These are phyloP conservation scores for Acanthopagrus latus DNA, from an alignment of 2,797 vertebrate species.

Conservation along the genomic window DNA sequence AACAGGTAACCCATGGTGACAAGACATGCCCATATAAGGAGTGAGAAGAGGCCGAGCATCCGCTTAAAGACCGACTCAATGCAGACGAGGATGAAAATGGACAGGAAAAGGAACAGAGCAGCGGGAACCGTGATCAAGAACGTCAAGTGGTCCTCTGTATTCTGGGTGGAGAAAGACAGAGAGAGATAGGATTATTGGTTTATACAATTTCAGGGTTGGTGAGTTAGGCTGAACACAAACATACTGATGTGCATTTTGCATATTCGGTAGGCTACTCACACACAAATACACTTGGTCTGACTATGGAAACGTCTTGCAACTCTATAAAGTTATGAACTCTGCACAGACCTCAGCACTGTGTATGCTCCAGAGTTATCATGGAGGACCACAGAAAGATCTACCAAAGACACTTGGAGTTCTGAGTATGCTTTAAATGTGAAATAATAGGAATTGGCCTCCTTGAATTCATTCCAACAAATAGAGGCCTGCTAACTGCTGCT, in stretches of 20 bases:
- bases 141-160: constrained; percentile 93
- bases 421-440: neutral
- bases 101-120: constrained; percentile 95
- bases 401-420: constrained; percentile 5
- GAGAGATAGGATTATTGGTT: neutral
- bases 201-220: neutral
- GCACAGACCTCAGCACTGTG: neutral
- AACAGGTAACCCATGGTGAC: constrained; percentile 99
- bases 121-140: constrained; percentile 97
- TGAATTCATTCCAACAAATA: no score
- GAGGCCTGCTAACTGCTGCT: no score
- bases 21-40: constrained; percentile 97
- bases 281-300: neutral
- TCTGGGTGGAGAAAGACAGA: constrained; percentile 82
- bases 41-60: constrained; percentile 94
- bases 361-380: no score
- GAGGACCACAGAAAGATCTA: neutral
- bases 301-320: neutral
- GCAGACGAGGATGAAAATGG: constrained; percentile 98
- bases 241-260: neutral
- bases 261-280: neutral
- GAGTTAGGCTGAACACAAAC: neutral
- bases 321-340: neutral
- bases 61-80: constrained; percentile 96
- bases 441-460: no score